Evolutionary conservation across 2,888 invertebrate genomes (phyloP).

Genomic region (Cerceris rybyensis): DNA sequence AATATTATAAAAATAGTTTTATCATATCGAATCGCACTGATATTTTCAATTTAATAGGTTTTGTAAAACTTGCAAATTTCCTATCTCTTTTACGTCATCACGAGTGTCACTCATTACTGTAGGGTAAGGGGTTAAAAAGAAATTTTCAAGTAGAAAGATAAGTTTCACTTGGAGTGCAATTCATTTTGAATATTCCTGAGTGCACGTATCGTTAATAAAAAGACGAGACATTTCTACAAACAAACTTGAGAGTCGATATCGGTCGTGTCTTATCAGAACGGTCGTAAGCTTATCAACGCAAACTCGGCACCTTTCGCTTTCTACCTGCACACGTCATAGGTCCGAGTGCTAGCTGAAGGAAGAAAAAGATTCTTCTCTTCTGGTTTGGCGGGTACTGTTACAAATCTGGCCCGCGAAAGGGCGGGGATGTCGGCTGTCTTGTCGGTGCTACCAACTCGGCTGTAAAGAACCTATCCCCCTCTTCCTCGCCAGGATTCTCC

Average conservation of each 20-base stretch:
- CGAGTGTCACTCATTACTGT: too few relatives aligned
- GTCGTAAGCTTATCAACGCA: slow-evolving; percentile 43
- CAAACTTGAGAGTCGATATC: slow-evolving; percentile 22
- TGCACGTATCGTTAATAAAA: too few relatives aligned
- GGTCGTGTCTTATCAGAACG: slow-evolving; percentile 37
- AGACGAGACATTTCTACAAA: too few relatives aligned
- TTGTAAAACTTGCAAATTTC: too few relatives aligned
- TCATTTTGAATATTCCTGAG: too few relatives aligned
- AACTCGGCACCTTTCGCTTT: slow-evolving; percentile 35
- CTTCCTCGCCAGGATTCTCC: slow-evolving; percentile 62
- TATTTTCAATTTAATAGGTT: too few relatives aligned
- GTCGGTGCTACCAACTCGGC: slow-evolving; percentile 77
- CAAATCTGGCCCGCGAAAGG: slow-evolving; percentile 71
- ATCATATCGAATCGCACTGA: too few relatives aligned
- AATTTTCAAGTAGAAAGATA: too few relatives aligned
- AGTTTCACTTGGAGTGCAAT: too few relatives aligned
- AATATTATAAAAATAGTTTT: too few relatives aligned
- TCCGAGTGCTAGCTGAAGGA: slow-evolving; percentile 38
- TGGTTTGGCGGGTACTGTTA: slow-evolving; percentile 68
- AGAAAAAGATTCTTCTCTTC: slow-evolving; percentile 61
- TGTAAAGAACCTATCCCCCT: slow-evolving; percentile 74
- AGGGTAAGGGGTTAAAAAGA: too few relatives aligned
- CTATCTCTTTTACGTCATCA: too few relatives aligned
- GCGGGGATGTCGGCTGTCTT: slow-evolving; percentile 79
- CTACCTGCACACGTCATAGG: slow-evolving; percentile 44